Conservation (phyloP, 2,888 invertebrate species). For the Resseliella maxima region DNA sequence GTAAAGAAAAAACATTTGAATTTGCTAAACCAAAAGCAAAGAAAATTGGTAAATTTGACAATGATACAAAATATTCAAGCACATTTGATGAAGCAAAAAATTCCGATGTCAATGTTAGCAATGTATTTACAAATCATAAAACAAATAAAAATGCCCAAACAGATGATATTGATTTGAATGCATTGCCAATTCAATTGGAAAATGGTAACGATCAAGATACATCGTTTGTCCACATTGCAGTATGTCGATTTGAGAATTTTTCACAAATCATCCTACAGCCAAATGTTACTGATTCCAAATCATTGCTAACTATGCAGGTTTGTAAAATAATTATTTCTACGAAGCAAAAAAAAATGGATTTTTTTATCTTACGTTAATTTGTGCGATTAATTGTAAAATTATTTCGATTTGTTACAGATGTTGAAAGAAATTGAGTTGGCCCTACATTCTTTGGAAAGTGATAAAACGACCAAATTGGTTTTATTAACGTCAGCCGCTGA, state of each 20-base stretch:
- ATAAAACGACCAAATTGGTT: conserved; percentile 75
- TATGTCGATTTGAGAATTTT: conserved; percentile 65
- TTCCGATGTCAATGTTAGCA: conserved; percentile 55
- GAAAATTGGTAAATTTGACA: conserved; percentile 59
- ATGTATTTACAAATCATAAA: not conserved
- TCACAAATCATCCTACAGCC: conserved; percentile 74
- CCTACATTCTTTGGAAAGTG: conserved; percentile 63
- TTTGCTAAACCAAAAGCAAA: conserved; percentile 66
- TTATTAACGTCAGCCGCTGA: conserved; percentile 78
- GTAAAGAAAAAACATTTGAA: conserved; percentile 62
- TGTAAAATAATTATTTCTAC: conserved; percentile 57
- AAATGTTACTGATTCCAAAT: conserved; percentile 71
- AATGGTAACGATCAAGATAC: not conserved
- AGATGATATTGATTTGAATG: not conserved
- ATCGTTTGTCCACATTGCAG: not conserved
- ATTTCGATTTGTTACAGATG: conserved; percentile 45
- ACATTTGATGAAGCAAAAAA: conserved; percentile 61
- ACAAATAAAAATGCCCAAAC: not conserved
- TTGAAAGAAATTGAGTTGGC: conserved; percentile 28
- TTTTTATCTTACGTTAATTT: not conserved
- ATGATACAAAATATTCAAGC: conserved; percentile 57
- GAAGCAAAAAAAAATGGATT: too few species aligned
- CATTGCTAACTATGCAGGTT: conserved; percentile 74
- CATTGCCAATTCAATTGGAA: not conserved
- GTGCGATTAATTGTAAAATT: not conserved